These are phyloP conservation scores for Thymelicus lineola DNA, from an alignment of 2,888 invertebrate species.

Conservation along the genomic window DNA sequence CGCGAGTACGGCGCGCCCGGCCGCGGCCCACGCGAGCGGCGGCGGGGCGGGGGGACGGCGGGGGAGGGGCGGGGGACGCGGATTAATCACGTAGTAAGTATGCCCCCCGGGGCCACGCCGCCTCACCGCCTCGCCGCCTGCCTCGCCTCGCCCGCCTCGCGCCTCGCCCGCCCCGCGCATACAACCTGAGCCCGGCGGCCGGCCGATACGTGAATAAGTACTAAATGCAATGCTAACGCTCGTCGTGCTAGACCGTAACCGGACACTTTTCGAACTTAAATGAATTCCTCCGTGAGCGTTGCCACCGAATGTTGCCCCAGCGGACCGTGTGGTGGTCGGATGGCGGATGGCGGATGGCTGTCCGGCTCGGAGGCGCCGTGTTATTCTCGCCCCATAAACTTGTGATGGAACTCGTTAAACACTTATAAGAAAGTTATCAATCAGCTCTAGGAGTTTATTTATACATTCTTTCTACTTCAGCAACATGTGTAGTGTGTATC, in stretches of 20 bases:
- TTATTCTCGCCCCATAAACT: slow-evolving; percentile 45
- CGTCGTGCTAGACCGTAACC: slow-evolving; percentile 82
- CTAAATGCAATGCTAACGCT: slow-evolving; percentile 66
- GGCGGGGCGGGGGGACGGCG: slow-evolving; percentile 46
- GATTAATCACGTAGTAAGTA: slow-evolving; percentile 85
- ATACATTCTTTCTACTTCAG: slow-evolving; percentile 2
- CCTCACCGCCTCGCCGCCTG: slow-evolving; percentile 44
- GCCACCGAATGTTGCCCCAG: slow-evolving; percentile 67
- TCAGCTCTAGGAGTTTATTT: slow-evolving; percentile 52
- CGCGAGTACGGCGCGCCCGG: slow-evolving; percentile 80
- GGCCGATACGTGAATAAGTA: slow-evolving; percentile 82
- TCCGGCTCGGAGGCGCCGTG: slow-evolving; percentile 47
- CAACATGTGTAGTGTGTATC: not conserved
- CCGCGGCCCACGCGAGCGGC: slow-evolving; percentile 56
- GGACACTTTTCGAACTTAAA: slow-evolving; percentile 80
- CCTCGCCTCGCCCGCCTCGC: slow-evolving; percentile 41
- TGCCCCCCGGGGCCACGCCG: slow-evolving; percentile 70
- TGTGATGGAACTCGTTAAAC: slow-evolving; percentile 66
- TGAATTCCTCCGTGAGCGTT: slow-evolving; percentile 77
- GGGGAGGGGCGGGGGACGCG: slow-evolving; percentile 56
- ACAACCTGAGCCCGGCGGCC: slow-evolving; percentile 78
- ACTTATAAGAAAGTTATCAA: slow-evolving; percentile 59
- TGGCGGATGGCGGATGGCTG: slow-evolving; percentile 13
- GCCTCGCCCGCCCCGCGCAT: slow-evolving; percentile 56
- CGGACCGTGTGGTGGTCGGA: slow-evolving; percentile 39